These are phyloP conservation scores for Oxystoma pomonae DNA, from an alignment of 2,888 invertebrate species.

Conservation along the genomic window DNA sequence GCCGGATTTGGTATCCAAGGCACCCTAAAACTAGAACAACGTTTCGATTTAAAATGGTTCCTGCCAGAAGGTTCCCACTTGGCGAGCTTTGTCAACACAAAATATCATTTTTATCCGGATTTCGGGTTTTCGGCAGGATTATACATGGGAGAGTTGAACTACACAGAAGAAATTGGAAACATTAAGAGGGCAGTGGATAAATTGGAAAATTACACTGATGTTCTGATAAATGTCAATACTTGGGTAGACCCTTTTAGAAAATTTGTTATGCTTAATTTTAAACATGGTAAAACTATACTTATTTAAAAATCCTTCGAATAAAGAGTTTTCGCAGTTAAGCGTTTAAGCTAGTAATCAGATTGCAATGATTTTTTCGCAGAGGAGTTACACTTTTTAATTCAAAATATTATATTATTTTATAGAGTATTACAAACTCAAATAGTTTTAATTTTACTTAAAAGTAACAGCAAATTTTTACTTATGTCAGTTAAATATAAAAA, in stretches of 20 bases:
- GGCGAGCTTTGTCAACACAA: conserved; percentile 55
- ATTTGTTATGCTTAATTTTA: conserved; percentile 57
- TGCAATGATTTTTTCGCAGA: too few relatives aligned
- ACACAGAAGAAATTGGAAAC: conserved; percentile 57
- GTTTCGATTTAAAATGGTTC: conserved; percentile 78
- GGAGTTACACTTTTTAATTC: too few relatives aligned
- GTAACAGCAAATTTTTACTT: too few relatives aligned
- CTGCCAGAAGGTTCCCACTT: conserved; percentile 65
- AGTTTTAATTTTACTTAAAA: too few relatives aligned
- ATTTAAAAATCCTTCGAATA: neutral
- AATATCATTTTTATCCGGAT: conserved; percentile 60
- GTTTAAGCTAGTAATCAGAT: too few relatives aligned
- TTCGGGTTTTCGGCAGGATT: conserved; percentile 61
- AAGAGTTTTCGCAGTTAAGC: neutral
- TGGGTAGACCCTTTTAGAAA: conserved; percentile 65
- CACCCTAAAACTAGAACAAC: conserved; percentile 63
- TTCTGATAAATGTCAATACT: conserved; percentile 53
- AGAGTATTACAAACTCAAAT: too few relatives aligned
- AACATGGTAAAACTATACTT: conserved; percentile 48
- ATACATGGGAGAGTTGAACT: conserved; percentile 64
- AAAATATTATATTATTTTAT: neutral
- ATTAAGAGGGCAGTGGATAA: conserved; percentile 54
- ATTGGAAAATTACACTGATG: conserved; percentile 52
- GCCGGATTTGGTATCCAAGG: conserved; percentile 61
- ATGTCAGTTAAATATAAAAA: too few relatives aligned